Evolutionary conservation across 2,797 vertebrate genomes (phyloP).

Genomic region (Lepilemur septentrionalis): DNA sequence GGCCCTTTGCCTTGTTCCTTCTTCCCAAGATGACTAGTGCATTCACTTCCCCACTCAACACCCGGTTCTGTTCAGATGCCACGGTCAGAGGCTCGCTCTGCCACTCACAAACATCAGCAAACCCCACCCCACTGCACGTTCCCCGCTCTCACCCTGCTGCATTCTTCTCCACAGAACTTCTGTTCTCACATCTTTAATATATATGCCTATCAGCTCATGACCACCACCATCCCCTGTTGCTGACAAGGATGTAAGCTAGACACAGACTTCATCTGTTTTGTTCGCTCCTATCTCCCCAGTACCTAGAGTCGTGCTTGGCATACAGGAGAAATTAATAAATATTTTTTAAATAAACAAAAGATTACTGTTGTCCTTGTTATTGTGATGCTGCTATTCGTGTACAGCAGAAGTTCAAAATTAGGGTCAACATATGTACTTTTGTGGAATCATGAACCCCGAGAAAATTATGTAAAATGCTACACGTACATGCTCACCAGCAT

Average conservation of each 20-base stretch:
- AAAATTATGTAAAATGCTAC: neutral
- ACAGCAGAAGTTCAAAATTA: neutral
- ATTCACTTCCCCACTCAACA: neutral
- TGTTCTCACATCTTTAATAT: neutral
- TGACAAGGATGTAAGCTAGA: neutral
- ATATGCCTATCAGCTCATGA: neutral
- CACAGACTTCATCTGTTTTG: neutral
- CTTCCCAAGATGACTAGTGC: neutral
- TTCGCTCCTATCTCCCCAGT: neutral
- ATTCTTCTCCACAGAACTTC: neutral
- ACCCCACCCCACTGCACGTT: neutral
- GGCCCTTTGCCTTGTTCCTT: neutral
- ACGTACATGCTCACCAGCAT: too few species aligned
- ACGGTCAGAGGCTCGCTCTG: neutral
- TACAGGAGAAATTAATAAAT: neutral
- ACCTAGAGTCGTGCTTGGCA: neutral
- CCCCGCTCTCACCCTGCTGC: too few species aligned
- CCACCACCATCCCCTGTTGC: neutral
- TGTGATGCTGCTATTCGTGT: neutral
- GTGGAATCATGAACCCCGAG: neutral
- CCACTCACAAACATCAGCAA: neutral
- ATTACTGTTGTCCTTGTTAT: neutral
- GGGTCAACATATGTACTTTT: neutral
- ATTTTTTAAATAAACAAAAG: neutral
- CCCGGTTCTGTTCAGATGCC: neutral